Evolutionary conservation across 2,888 invertebrate species (phyloP).

Genomic region (Cepaea hortensis): DNA sequence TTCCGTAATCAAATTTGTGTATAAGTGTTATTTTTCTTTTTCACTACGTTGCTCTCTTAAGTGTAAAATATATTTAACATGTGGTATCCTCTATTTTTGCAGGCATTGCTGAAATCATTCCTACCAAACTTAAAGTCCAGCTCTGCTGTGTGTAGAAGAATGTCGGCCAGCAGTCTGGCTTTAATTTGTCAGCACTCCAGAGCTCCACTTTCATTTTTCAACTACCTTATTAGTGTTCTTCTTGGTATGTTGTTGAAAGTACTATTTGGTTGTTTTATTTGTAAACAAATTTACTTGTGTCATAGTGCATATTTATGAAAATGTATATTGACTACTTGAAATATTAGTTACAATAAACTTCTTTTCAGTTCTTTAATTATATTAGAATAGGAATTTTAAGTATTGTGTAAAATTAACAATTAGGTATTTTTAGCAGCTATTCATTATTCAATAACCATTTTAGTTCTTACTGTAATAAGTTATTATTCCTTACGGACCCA

Average conservation of each 20-base stretch:
- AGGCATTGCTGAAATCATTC: constrained; percentile 84
- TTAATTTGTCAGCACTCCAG: constrained; percentile 87
- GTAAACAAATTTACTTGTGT: too few species aligned
- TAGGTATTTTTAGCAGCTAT: too few species aligned
- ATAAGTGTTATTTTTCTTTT: background rate
- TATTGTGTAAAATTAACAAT: too few species aligned
- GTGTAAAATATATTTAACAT: background rate
- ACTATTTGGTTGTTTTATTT: too few species aligned
- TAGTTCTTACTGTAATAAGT: too few species aligned
- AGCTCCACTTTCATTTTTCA: constrained; percentile 83
- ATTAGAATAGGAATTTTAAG: too few species aligned
- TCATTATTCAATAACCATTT: too few species aligned
- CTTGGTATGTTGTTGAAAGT: constrained; percentile 76
- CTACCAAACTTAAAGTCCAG: constrained; percentile 81
- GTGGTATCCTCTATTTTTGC: constrained; percentile 51
- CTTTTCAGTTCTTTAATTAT: too few species aligned
- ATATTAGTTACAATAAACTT: too few species aligned
- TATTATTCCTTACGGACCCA: too few species aligned
- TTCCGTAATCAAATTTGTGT: background rate
- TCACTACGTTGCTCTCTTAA: background rate
- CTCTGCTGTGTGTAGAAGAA: constrained; percentile 87
- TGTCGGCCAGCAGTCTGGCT: constrained; percentile 87
- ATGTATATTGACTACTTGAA: too few species aligned
- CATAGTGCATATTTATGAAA: too few species aligned
- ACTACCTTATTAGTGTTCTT: constrained; percentile 82